Evolutionary conservation across 2,113 vertebrate species (phyloP).

Genomic region (Artemisiospiza belli): DNA sequence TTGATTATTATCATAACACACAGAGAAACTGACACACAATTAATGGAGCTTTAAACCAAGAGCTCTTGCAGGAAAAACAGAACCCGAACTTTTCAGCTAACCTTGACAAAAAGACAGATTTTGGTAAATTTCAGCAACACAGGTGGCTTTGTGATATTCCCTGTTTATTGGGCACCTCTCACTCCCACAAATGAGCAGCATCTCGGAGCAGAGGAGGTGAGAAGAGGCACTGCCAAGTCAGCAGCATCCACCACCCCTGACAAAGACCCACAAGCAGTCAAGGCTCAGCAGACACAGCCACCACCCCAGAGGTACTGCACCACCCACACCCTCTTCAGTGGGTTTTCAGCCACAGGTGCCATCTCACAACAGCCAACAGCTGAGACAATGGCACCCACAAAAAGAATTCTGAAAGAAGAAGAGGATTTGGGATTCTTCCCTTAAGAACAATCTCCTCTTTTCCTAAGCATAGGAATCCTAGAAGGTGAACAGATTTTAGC

Average conservation of each 20-base stretch:
- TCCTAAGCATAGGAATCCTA: not conserved
- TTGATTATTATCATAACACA: constrained; percentile 36
- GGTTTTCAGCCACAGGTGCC: not conserved
- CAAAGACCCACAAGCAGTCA: not conserved
- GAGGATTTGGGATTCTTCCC: not conserved
- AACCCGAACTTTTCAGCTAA: not conserved
- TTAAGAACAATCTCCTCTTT: not conserved
- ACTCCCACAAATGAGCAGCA: not conserved
- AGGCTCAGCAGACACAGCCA: not conserved
- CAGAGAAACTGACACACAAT: not conserved
- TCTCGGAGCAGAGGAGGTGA: not conserved
- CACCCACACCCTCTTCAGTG: not conserved
- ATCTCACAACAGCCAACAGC: not conserved
- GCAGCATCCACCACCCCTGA: not conserved
- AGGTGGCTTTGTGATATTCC: not conserved
- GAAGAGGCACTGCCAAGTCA: not conserved
- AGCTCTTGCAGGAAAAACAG: not conserved
- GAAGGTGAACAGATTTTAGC: not conserved
- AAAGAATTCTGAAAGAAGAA: not conserved
- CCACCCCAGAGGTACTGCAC: not conserved
- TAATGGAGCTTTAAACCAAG: constrained; percentile 38
- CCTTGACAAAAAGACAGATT: not conserved
- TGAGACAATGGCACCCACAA: not conserved
- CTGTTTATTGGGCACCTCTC: not conserved
- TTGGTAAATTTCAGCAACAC: not conserved